These are phyloP conservation scores for Geophilus truncorum DNA, from an alignment of 2,888 invertebrate genomes.

Conservation along the genomic window DNA sequence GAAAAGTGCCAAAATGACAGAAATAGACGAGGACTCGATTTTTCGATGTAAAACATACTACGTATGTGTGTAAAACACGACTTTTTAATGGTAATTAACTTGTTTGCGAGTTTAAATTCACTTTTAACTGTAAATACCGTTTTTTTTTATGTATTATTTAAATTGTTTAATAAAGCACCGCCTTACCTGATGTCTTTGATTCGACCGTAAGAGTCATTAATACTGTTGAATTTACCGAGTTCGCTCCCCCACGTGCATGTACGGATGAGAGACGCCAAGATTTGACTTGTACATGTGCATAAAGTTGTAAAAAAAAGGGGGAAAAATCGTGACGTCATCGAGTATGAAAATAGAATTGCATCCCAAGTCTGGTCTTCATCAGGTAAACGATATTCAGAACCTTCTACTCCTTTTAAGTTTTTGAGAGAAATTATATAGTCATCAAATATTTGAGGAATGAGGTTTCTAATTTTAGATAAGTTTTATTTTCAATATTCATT, in stretches of 20 bases:
- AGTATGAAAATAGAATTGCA: background rate
- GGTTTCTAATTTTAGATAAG: too few relatives aligned
- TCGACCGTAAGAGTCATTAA: background rate
- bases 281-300: background rate
- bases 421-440: background rate
- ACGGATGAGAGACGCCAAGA: background rate
- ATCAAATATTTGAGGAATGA: background rate
- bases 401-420: background rate
- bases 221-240: background rate
- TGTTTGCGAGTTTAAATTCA: too few relatives aligned
- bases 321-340: background rate
- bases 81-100: too few relatives aligned
- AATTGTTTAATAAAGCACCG: too few relatives aligned
- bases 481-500: too few relatives aligned
- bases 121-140: too few relatives aligned
- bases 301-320: background rate
- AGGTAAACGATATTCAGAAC: background rate
- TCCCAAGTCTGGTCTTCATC: background rate
- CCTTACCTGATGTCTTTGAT: background rate
- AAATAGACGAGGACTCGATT: background rate
- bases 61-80: background rate
- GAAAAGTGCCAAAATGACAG: background rate
- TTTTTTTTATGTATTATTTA: too few relatives aligned
- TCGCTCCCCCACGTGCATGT: background rate
- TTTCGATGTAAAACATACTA: background rate